These are phyloP conservation scores for Cosmorhoe ocellata DNA, from an alignment of 2,888 invertebrate genomes.

Conservation along the genomic window DNA sequence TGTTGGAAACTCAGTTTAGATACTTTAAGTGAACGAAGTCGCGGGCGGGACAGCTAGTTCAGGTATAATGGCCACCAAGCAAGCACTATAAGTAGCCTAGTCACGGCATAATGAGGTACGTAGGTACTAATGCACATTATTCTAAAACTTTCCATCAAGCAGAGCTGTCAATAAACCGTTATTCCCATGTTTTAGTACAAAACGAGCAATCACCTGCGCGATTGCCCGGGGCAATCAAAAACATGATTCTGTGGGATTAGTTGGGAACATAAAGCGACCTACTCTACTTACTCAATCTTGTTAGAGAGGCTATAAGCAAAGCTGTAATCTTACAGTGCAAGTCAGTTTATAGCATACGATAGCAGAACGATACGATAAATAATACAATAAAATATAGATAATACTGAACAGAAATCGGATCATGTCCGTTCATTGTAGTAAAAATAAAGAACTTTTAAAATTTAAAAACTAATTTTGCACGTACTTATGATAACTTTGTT, in stretches of 20 bases:
- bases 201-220: slow-evolving; percentile 17
- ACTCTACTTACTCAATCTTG: slow-evolving; percentile 13
- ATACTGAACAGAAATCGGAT: no score
- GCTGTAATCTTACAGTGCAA: slow-evolving; percentile 3
- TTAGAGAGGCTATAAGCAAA: slow-evolving; percentile 13
- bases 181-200: slow-evolving; percentile 9
- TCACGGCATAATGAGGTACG: no score
- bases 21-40: no score
- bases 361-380: background rate
- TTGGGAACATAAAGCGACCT: slow-evolving; percentile 16
- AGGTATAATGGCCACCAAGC: no score
- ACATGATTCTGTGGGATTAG: slow-evolving; percentile 19
- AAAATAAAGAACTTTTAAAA: no score
- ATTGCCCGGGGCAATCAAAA: slow-evolving; percentile 15
- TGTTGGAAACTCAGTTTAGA: no score
- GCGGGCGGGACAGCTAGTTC: no score
- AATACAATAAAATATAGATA: no score
- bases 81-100: no score
- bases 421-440: no score
- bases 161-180: slow-evolving; percentile 10
- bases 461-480: no score
- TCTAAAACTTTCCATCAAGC: slow-evolving; percentile 4
- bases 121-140: background rate
- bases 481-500: no score
- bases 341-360: slow-evolving; percentile 10